Base-by-base conservation (phyloP, 2,113 vertebrate genomes). In the Dascyllus trimaculatus region DNA sequence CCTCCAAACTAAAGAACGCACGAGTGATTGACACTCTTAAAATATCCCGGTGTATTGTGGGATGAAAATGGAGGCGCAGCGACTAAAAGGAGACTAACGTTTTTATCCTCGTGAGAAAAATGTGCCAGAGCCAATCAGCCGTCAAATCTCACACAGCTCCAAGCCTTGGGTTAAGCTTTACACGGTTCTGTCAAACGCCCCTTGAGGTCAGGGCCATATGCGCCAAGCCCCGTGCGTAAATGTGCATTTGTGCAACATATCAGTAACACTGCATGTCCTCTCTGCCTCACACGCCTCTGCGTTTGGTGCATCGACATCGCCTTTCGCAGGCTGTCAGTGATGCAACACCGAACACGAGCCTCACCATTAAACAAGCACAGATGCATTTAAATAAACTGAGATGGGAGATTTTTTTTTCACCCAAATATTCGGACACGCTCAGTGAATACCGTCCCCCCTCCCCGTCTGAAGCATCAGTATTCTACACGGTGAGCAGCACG, bases 231-330 rank as follows among this genome's bases (percentile, higher is more conserved):
- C 40, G 46, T 46, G 78, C 52, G 71, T 85, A 21, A 72, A 72
- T 52, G 8, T 48, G 22, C 19, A 52, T 81, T 69, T 26, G 40
- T 74, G 71, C 26, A 75, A 59, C 78, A 45, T 21, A 32, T 59
- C 63, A 56, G 22, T 22, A 26, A 24, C 17, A 5, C 52, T 24
- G 76, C 49, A 66, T 81, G 69, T 70, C 58, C 74, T 71, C 35
- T 71, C 51, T 68, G 48, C 56, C 54, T 64, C 65, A 45, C 67
- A 76, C 79, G 84, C 80, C 61, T 69, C 25, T 75, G 71, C 75
- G 72, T 80, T 85, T 92, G 90, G 84, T 86, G 91, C 93, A 93
- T 78, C 81, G 75, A 53, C 87, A 48, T 87, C 35, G 67, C 66
- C 43, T 87, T 32, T 85, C 45, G 40, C 49, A 46, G 17, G 29